Percentiles rank a stretch among this genome's conserved stretches.
Evolutionary conservation across 2,113 vertebrate genomes (phyloP).

Genomic region (Empidonax traillii): DNA sequence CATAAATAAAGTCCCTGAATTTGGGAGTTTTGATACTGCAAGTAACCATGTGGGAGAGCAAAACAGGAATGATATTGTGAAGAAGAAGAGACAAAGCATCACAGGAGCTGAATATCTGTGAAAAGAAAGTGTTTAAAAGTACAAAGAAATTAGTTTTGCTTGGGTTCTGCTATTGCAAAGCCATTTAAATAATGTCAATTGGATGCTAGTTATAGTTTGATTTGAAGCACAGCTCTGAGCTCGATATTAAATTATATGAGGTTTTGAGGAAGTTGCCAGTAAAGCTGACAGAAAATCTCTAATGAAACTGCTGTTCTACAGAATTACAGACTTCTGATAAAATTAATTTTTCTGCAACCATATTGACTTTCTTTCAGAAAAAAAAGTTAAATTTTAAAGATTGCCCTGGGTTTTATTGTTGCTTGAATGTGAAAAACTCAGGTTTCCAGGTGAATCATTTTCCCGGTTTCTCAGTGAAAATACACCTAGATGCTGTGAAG

Average conservation of each 20-base stretch:
- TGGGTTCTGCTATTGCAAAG: neutral
- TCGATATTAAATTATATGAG: neutral
- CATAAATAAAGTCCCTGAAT: neutral
- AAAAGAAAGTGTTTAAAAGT: neutral
- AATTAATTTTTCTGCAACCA: neutral
- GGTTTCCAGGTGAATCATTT: neutral
- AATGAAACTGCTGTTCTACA: neutral
- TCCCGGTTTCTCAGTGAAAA: neutral
- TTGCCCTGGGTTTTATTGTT: neutral
- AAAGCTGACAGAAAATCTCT: neutral
- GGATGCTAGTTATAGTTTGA: neutral
- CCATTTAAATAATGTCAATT: neutral
- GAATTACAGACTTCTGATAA: neutral
- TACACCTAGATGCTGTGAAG: neutral
- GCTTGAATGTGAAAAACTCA: neutral
- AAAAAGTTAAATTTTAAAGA: neutral
- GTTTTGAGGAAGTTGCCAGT: neutral
- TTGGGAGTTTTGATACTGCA: neutral
- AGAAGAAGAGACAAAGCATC: neutral
- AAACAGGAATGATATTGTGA: neutral
- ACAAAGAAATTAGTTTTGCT: neutral
- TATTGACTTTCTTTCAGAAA: neutral
- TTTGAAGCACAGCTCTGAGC: neutral
- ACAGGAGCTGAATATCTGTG: neutral
- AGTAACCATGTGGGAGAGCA: neutral